phyloP scores from a whole-genome alignment of 2,888 invertebrate species.

The Eurytoma adleriae region DNA sequence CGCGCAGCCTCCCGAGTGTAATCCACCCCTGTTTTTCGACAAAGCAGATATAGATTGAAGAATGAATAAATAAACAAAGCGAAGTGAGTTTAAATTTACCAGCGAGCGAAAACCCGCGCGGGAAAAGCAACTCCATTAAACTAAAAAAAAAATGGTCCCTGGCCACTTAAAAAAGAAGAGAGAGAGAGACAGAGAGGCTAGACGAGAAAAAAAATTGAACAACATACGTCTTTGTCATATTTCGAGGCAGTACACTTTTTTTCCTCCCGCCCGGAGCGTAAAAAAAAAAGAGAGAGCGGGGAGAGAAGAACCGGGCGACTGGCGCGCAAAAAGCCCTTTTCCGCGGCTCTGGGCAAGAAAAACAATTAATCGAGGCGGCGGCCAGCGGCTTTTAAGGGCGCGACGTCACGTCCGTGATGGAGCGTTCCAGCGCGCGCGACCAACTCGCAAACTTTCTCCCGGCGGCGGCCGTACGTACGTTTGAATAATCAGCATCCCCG shows the following conservation, averaged over 20 bases:
- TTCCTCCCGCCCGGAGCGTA: neutral
- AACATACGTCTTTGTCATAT: conserved; percentile 54
- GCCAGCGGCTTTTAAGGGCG: conserved; percentile 26
- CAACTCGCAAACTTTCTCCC: conserved; percentile 21
- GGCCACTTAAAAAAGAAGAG: neutral
- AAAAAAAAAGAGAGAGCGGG: neutral
- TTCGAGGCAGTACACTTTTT: conserved; percentile 48
- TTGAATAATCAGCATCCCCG: conserved; percentile 50
- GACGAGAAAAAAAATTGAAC: neutral
- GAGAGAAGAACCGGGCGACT: conserved; percentile 1
- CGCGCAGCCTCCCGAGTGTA: too few relatives aligned
- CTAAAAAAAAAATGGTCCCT: conserved; percentile 19
- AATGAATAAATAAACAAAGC: neutral
- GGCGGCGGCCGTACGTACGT: neutral
- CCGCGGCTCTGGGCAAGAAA: conserved; percentile 19
- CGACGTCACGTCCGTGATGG: conserved; percentile 34
- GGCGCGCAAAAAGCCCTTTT: neutral
- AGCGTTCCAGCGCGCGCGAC: conserved; percentile 24
- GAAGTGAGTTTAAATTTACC: neutral
- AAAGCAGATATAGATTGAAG: too few relatives aligned
- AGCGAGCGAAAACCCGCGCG: neutral
- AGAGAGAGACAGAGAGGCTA: neutral
- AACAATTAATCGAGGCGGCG: conserved; percentile 53
- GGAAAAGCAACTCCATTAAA: conserved; percentile 5
- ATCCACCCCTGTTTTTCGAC: too few relatives aligned